These are phyloP conservation scores for Myzus persicae DNA, from an alignment of 1,140 invertebrate genomes.

Conservation along the genomic window DNA sequence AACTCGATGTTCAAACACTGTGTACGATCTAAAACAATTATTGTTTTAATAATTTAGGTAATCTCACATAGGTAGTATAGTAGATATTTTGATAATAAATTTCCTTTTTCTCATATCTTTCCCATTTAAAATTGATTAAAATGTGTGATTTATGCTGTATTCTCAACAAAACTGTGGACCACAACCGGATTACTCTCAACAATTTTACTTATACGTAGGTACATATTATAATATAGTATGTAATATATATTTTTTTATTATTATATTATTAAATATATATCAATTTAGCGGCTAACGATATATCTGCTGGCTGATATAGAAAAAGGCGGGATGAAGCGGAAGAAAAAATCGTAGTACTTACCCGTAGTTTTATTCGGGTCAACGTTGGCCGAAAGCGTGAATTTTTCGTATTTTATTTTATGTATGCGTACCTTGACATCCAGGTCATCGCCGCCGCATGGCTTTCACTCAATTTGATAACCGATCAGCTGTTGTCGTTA, in stretches of 20 bases:
- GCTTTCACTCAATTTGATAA: conserved; percentile 34
- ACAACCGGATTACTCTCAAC: background rate
- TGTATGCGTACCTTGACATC: conserved; percentile 21
- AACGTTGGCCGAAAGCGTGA: conserved; percentile 38
- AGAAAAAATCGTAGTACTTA: background rate
- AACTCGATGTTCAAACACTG: too few species aligned
- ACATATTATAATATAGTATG: too few species aligned
- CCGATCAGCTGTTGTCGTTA: background rate
- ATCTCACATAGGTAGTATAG: too few species aligned
- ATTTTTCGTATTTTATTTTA: conserved; percentile 36
- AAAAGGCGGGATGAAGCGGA: background rate
- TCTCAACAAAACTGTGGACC: background rate
- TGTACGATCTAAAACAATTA: too few species aligned
- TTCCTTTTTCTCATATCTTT: background rate
- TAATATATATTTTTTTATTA: too few species aligned
- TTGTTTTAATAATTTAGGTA: too few species aligned
- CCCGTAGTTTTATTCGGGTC: background rate
- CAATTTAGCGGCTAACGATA: background rate
- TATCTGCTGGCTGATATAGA: background rate
- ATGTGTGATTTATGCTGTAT: background rate
- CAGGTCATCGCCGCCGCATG: conserved; percentile 19
- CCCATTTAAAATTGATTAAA: background rate
- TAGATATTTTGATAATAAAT: background rate
- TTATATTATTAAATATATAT: too few species aligned
- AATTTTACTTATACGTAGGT: too few species aligned